These are phyloP conservation scores for Sinocyclocheilus anshuiensis DNA, from an alignment of 2,113 vertebrate genomes.

Conservation along the genomic window DNA sequence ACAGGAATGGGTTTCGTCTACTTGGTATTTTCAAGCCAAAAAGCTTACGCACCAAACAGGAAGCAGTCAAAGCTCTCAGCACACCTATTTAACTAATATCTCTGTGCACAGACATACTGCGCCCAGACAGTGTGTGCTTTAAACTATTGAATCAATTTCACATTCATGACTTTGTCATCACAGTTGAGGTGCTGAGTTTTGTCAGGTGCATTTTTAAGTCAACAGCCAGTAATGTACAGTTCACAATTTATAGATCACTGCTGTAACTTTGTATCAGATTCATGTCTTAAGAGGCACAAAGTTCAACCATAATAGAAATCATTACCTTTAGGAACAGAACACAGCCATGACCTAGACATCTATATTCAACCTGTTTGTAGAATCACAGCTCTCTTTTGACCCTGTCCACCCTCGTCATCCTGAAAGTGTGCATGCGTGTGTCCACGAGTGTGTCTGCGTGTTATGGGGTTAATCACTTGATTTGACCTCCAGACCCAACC, in stretches of 20 bases:
- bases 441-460: neutral
- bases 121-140: neutral
- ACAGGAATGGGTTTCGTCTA: conserved; percentile 19
- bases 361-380: conserved; percentile 14
- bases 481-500: conserved; percentile 17
- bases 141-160: neutral
- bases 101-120: too few relatives aligned
- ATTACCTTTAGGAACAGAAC: neutral
- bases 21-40: neutral
- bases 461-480: conserved; percentile 29
- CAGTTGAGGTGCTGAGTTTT: neutral
- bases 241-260: neutral
- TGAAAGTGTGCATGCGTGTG: neutral
- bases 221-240: neutral
- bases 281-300: neutral
- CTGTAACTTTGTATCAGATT: neutral
- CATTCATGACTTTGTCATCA: neutral
- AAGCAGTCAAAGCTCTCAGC: neutral
- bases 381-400: conserved; percentile 7
- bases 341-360: neutral
- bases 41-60: neutral
- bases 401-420: neutral
- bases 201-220: neutral
- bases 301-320: neutral
- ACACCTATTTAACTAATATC: neutral